Conservation (phyloP, 2,113 vertebrate species). For the Pogona vitticeps region DNA sequence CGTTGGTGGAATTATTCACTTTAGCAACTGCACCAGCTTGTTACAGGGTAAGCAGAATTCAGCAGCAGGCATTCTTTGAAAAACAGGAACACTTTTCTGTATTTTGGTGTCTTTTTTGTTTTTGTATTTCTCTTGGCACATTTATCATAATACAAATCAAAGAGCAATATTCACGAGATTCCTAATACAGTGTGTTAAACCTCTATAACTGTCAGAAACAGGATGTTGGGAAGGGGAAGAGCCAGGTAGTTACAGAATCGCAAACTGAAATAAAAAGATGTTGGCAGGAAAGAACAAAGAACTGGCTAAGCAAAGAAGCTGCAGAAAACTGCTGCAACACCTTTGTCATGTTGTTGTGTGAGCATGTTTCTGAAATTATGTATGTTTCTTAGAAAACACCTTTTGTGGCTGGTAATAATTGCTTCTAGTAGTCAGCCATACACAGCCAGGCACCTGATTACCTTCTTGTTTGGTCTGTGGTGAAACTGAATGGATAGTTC, state of each 20-base stretch:
- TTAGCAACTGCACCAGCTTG: background rate
- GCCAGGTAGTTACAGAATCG: slow-evolving; percentile 58
- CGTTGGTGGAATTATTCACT: background rate
- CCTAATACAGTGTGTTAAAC: slow-evolving; percentile 73
- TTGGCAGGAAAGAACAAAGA: slow-evolving; percentile 55
- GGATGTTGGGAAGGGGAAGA: slow-evolving; percentile 61
- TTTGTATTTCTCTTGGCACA: slow-evolving; percentile 42
- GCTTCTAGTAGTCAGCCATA: slow-evolving; percentile 24
- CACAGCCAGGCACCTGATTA: background rate
- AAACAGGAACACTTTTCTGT: slow-evolving; percentile 21
- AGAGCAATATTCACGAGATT: slow-evolving; percentile 75
- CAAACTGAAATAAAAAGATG: slow-evolving; percentile 53
- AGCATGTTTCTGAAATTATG: slow-evolving; percentile 24
- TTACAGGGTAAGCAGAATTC: slow-evolving; percentile 63
- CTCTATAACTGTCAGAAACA: slow-evolving; percentile 72
- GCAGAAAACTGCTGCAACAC: slow-evolving; percentile 9
- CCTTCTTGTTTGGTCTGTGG: background rate
- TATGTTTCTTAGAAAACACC: slow-evolving; percentile 39
- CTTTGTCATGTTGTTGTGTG: slow-evolving; percentile 58
- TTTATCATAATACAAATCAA: slow-evolving; percentile 75
- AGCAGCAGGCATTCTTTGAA: slow-evolving; percentile 60
- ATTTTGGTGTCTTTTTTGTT: slow-evolving; percentile 36
- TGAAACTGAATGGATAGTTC: background rate
- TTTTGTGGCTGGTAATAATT: slow-evolving; percentile 44
- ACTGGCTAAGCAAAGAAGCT: slow-evolving; percentile 51